Evolutionary conservation across 2,888 invertebrate genomes (phyloP), one percentile per base, ranked within the genome.

Genomic region (Protonemura montana): DNA sequence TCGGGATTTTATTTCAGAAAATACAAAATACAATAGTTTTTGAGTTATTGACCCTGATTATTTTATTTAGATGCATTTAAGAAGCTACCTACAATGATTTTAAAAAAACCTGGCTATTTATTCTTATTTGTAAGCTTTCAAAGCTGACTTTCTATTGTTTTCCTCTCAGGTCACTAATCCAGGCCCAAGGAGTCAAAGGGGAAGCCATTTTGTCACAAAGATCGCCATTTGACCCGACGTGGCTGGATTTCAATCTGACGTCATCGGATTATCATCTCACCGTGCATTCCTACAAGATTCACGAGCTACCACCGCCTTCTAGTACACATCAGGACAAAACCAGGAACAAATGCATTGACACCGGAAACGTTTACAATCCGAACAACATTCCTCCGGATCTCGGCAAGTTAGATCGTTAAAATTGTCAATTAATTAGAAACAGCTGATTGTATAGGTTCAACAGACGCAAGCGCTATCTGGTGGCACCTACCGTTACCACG

Each of bases 211-310:
- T 98, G 87, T 93, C 93, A 0, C 98, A 98, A 91, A 94, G 95
- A 42, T 96, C 97, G 0, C 95, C 95, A 29, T 97, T 96, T 90
- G 96, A 97, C 91, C 96, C 97, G 0, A 97, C 97, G 0, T 96
- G 95, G 92, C 92, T 95, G 0, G 95, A 94, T 90, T 95, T 97
- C 89, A 90, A 90, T 85, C 88, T 92, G 25, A 89, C 89, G n/a
- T 86, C 88, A 5, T 26, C 84, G 16, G 86, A 86, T n/a, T 59
- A 59, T 26, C 82, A 86, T 76, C 28, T 86, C 30, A 77, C 41
- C 6, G 41, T 87, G 25, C 80, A 86, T n/a, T 41, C 86, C 0
- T 96, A 96, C 90, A 94, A 93, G 90, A 94, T 97, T 88, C 94
- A 94, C 89, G 94, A 95, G 85, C 91, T 97, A 88, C 97, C 97